Percentiles rank a stretch among this genome's conserved stretches.
Evolutionary conservation across 2,888 invertebrate species (phyloP).

Genomic region (Tiliacea citrago): DNA sequence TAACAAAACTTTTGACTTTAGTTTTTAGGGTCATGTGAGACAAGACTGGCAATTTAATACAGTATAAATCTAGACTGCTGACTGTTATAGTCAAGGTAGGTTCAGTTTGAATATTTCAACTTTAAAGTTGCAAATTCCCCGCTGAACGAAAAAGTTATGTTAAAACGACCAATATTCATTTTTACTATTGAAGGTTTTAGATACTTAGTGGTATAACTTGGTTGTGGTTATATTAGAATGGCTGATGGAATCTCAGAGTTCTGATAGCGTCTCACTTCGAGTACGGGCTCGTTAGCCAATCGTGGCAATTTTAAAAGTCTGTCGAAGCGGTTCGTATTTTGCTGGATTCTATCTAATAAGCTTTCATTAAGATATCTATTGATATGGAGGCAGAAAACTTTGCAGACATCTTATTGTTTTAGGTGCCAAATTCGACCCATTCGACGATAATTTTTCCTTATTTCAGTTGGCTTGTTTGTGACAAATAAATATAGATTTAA

Average conservation of each 20-base stretch:
- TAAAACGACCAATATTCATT: slow-evolving; percentile 1
- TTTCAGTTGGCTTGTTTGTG: slow-evolving; percentile 4
- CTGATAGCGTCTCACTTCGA: background rate
- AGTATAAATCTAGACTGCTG: slow-evolving; percentile 4
- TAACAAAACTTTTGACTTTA: background rate
- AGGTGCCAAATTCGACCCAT: background rate
- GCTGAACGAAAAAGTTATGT: slow-evolving; percentile 1
- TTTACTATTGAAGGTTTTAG: slow-evolving; percentile 1
- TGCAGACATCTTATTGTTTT: slow-evolving; percentile 2
- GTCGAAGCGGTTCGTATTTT: background rate
- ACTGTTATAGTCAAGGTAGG: background rate
- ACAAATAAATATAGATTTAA: background rate
- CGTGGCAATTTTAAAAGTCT: slow-evolving; percentile 2
- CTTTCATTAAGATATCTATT: slow-evolving; percentile 4
- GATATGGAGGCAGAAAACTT: slow-evolving; percentile 1
- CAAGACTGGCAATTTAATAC: background rate
- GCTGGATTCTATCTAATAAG: background rate
- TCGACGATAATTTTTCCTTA: slow-evolving; percentile 1
- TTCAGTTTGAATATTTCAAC: slow-evolving; percentile 7
- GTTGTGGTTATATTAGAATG: slow-evolving; percentile 4
- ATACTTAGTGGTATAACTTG: background rate
- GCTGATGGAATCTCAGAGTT: slow-evolving; percentile 1
- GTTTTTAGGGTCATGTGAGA: slow-evolving; percentile 7
- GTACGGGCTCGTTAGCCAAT: background rate
- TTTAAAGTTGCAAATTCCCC: background rate